Evolutionary conservation across 2,797 vertebrate genomes (phyloP).

Genomic region (Labroides dimidiatus): DNA sequence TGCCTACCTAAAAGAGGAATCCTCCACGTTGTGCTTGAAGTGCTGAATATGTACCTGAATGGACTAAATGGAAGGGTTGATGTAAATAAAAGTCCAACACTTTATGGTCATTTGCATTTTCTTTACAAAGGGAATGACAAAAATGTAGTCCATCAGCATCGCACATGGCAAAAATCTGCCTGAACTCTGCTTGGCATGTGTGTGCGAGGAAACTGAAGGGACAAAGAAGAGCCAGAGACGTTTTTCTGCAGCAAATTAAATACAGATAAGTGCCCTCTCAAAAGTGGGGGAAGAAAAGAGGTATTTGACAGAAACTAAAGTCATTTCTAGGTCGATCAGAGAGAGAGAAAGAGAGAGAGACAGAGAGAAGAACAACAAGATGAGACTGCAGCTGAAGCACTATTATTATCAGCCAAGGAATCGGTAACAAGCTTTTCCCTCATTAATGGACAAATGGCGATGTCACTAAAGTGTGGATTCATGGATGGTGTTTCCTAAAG

Average conservation of each 20-base stretch:
- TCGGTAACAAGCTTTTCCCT: constrained; percentile 27
- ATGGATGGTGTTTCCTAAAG: constrained; percentile 23
- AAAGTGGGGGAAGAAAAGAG: constrained; percentile 24
- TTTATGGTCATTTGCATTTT: constrained; percentile 37
- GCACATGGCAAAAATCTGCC: neutral
- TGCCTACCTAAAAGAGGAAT: constrained; percentile 17
- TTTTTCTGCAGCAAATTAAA: constrained; percentile 55
- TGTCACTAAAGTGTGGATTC: constrained; percentile 17
- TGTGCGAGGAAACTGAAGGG: constrained; percentile 35
- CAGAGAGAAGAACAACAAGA: constrained; percentile 48
- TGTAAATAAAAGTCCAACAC: constrained; percentile 29
- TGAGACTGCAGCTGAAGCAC: constrained; percentile 27
- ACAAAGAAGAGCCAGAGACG: constrained; percentile 30
- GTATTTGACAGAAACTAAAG: constrained; percentile 39
- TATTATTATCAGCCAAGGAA: constrained; percentile 34
- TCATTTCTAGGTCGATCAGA: constrained; percentile 32
- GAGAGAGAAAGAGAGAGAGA: neutral
- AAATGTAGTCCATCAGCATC: constrained; percentile 1
- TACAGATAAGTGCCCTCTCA: constrained; percentile 40
- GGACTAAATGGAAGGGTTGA: constrained; percentile 21
- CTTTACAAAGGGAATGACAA: constrained; percentile 28
- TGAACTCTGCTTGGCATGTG: constrained; percentile 44
- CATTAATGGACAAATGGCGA: constrained; percentile 26
- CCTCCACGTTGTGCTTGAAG: constrained; percentile 20
- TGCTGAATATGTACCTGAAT: constrained; percentile 20